A percentile compares a stretch with the other conserved stretches of the same genome.
phyloP scores from a whole-genome alignment of 37 sponge, comb jelly and placozoan genomes.

The Geodia barretti region DNA sequence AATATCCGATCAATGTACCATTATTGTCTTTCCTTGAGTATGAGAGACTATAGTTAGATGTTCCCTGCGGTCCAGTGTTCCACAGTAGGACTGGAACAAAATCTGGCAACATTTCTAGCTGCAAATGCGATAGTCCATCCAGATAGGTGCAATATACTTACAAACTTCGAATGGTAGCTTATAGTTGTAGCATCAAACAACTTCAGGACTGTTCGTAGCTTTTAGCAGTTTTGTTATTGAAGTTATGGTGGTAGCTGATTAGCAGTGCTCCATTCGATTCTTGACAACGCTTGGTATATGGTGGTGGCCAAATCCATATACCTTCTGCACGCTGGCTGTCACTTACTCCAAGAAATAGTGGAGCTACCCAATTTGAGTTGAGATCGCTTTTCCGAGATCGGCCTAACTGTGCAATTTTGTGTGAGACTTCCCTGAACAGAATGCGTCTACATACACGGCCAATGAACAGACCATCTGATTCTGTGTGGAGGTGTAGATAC shows the following conservation, averaged over 20 bases:
- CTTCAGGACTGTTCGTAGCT: conserved; percentile 14
- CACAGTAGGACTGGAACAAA: conserved; percentile 38
- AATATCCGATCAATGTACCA: too few relatives aligned
- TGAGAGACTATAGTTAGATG: conserved; percentile 25
- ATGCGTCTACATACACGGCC: conserved; percentile 64
- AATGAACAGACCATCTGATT: conserved; percentile 18
- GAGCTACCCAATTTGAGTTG: conserved; percentile 41
- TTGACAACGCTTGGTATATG: conserved; percentile 43
- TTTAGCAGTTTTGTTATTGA: conserved; percentile 17
- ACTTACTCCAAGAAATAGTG: conserved; percentile 49
- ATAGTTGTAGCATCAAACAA: conserved; percentile 1
- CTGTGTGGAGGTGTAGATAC: conserved; percentile 18
- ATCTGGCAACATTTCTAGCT: conserved; percentile 37
- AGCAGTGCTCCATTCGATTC: conserved; percentile 53
- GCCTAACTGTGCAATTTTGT: too few relatives aligned
- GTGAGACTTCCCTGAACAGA: too few relatives aligned
- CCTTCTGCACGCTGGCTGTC: conserved; percentile 26
- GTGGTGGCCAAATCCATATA: conserved; percentile 68
- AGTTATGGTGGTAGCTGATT: conserved; percentile 25
- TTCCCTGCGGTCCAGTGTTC: conserved; percentile 51
- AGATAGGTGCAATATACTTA: conserved; percentile 38
- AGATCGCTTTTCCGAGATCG: too few relatives aligned
- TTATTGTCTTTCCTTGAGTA: conserved; percentile 22
- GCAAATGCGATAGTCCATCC: conserved; percentile 47
- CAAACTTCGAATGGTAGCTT: conserved; percentile 55